phyloP scores from a whole-genome alignment of 2,888 invertebrate species.

The Latrodectus elegans region DNA sequence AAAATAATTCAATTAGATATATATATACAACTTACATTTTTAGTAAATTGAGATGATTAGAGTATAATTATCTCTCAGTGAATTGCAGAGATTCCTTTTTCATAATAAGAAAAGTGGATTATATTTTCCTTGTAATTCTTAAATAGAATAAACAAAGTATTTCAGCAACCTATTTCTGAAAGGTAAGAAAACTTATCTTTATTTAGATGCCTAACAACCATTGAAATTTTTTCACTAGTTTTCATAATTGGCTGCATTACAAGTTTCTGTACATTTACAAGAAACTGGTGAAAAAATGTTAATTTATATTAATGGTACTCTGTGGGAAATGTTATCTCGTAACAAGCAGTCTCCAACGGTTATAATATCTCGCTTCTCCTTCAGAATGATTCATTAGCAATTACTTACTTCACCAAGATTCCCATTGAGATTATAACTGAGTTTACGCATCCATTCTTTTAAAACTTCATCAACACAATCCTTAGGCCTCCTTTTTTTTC shows the following conservation, averaged over 20 bases:
- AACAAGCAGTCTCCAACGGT: conserved; percentile 48
- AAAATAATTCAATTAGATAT: too few relatives aligned
- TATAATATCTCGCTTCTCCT: conserved; percentile 15
- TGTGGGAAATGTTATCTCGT: conserved; percentile 36
- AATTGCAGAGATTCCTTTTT: conserved; percentile 8
- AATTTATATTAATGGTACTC: conserved; percentile 46
- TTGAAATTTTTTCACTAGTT: conserved; percentile 29
- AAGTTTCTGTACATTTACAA: conserved; percentile 14
- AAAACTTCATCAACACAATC: too few relatives aligned
- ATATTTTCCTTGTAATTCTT: conserved; percentile 10
- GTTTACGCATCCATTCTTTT: too few relatives aligned
- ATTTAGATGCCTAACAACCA: conserved; percentile 18
- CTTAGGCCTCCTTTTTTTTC: too few relatives aligned
- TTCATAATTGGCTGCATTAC: conserved; percentile 17
- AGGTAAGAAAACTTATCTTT: conserved; percentile 24
- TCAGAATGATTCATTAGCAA: conserved; percentile 27
- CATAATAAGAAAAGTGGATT: not conserved
- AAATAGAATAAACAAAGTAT: conserved; percentile 13
- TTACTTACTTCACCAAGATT: conserved; percentile 9
- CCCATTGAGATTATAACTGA: too few relatives aligned
- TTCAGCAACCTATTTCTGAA: conserved; percentile 28
- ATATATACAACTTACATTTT: not conserved
- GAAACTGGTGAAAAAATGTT: conserved; percentile 22
- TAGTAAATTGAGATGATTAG: conserved; percentile 17
- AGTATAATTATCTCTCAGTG: not conserved